Evolutionary conservation across 1,140 invertebrate genomes (phyloP).

Genomic region (Matsumurasca onukii): DNA sequence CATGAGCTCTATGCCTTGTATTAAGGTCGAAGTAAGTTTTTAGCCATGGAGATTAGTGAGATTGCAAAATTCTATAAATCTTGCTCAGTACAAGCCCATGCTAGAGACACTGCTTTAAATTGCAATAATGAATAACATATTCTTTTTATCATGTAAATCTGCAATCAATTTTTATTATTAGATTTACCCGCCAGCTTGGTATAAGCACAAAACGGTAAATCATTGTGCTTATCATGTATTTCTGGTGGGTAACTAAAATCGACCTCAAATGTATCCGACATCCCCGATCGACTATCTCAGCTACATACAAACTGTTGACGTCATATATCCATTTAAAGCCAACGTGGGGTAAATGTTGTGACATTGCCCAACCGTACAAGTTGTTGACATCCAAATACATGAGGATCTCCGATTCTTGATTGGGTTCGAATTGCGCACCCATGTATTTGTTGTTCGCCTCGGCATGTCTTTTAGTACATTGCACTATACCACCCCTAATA

Average conservation of each 20-base stretch:
- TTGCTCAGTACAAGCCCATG: constrained; percentile 51
- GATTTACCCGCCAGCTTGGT: neutral
- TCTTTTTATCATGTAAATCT: constrained; percentile 43
- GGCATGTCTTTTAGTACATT: neutral
- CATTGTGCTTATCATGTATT: neutral
- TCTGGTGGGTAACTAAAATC: no score
- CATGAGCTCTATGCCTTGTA: constrained; percentile 45
- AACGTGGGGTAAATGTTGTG: neutral
- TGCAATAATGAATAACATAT: constrained; percentile 54
- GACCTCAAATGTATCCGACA: neutral
- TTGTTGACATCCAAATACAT: no score
- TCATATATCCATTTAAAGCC: no score
- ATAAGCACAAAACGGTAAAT: neutral
- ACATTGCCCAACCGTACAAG: neutral
- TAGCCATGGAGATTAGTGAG: constrained; percentile 53
- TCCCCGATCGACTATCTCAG: neutral
- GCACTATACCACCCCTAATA: neutral
- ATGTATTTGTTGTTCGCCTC: neutral
- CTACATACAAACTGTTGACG: neutral
- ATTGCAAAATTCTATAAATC: constrained; percentile 53
- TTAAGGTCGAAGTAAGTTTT: constrained; percentile 50
- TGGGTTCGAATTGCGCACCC: neutral
- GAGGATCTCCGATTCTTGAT: neutral
- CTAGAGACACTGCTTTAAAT: constrained; percentile 51
- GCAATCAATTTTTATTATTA: neutral